Conservation (phyloP, 2,888 invertebrate genomes). For the Cyaniris semiargus region DNA sequence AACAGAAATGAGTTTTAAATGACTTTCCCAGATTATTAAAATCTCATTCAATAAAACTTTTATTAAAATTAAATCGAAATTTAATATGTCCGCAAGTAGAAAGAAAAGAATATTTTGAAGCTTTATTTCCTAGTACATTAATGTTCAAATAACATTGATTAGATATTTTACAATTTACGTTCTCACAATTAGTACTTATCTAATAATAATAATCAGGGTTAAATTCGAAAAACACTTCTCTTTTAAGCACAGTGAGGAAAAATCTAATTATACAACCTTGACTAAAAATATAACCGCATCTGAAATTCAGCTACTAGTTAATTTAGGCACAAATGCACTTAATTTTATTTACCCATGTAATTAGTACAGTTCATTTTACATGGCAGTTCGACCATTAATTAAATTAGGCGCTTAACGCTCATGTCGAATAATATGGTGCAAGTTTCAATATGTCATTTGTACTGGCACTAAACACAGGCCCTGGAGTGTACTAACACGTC, state of each 20-base stretch:
- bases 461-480: not conserved
- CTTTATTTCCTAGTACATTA: not conserved
- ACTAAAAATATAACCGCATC: not conserved
- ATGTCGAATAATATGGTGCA: slow-evolving; percentile 23
- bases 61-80: not conserved
- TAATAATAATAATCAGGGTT: too few relatives aligned
- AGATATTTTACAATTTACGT: too few relatives aligned
- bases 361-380: slow-evolving; percentile 29
- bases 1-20: slow-evolving; percentile 24
- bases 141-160: too few relatives aligned
- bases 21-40: slow-evolving; percentile 19
- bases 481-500: not conserved
- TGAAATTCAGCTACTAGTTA: not conserved
- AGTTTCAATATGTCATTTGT: slow-evolving; percentile 27
- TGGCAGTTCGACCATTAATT: slow-evolving; percentile 10
- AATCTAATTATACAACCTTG: too few relatives aligned
- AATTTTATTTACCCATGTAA: slow-evolving; percentile 1
- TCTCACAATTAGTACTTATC: too few relatives aligned
- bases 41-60: not conserved
- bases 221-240: too few relatives aligned
- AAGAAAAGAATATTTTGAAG: not conserved
- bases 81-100: not conserved
- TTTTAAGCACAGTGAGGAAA: too few relatives aligned
- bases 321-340: not conserved
- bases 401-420: slow-evolving; percentile 9